Conservation (phyloP, 2,888 invertebrate species). For the Sphaeridia pumilis region DNA sequence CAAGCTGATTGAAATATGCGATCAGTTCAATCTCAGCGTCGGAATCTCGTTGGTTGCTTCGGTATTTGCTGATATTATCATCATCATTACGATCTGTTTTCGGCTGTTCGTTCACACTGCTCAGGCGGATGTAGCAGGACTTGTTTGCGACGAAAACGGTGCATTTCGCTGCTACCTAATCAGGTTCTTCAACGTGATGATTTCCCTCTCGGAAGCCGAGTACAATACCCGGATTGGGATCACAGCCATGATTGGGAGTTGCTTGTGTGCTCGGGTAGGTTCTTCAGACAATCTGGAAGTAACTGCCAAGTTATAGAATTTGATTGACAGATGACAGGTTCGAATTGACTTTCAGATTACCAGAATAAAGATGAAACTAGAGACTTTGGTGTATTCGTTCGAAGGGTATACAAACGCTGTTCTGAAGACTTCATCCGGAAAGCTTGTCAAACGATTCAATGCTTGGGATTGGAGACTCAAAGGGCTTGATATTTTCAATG, state of each 20-base stretch:
- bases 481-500: constrained; percentile 6
- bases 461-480: constrained; percentile 3
- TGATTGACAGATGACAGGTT: too few species aligned
- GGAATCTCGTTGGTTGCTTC: background rate
- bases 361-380: background rate
- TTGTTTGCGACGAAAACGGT: background rate
- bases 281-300: background rate
- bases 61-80: background rate
- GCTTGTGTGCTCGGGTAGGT: background rate
- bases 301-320: too few species aligned
- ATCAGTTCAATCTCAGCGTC: background rate
- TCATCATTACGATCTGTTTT: background rate
- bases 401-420: background rate
- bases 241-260: background rate
- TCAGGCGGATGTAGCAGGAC: background rate
- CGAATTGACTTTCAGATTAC: constrained; percentile 2
- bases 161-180: background rate
- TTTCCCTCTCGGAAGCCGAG: background rate
- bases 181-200: background rate
- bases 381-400: background rate
- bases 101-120: background rate
- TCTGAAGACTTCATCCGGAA: background rate
- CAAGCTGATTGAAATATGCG: background rate
- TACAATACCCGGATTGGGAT: background rate
- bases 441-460: background rate